Evolutionary conservation across 2,888 invertebrate species (phyloP).

Genomic region (Elmis aenea): DNA sequence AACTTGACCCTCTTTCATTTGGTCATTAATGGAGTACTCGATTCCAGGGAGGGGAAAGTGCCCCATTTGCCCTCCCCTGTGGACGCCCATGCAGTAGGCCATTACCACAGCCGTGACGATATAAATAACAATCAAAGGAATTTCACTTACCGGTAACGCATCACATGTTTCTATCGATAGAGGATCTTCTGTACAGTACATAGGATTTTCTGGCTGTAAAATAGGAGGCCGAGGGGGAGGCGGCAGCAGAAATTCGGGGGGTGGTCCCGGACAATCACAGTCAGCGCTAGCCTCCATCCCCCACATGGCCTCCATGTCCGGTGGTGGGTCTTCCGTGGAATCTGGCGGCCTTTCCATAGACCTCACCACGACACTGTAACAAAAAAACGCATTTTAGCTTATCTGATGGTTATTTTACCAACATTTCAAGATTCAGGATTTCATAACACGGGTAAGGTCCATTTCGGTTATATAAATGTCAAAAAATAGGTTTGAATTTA

Average conservation of each 20-base stretch:
- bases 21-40: too few species aligned
- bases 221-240: conserved; percentile 72
- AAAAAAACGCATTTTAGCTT: conserved; percentile 1
- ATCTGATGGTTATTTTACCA: too few species aligned
- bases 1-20: too few species aligned
- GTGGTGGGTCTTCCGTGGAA: conserved; percentile 29
- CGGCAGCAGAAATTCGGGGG: conserved; percentile 68
- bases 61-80: too few species aligned
- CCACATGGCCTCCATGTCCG: conserved; percentile 57
- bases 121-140: too few species aligned
- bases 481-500: too few species aligned
- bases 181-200: conserved; percentile 66
- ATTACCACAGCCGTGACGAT: too few species aligned
- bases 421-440: too few species aligned
- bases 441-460: too few species aligned
- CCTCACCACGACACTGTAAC: conserved; percentile 28
- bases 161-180: conserved; percentile 70
- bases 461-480: too few species aligned
- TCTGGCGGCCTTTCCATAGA: conserved; percentile 44
- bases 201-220: conserved; percentile 58
- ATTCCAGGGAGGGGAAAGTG: too few species aligned
- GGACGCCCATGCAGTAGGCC: too few species aligned
- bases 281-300: conserved; percentile 64
- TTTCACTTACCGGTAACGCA: conserved; percentile 73
- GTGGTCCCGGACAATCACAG: conserved; percentile 72